phyloP scores from a whole-genome alignment of 2,888 invertebrate species.

The Agrochola litura region DNA sequence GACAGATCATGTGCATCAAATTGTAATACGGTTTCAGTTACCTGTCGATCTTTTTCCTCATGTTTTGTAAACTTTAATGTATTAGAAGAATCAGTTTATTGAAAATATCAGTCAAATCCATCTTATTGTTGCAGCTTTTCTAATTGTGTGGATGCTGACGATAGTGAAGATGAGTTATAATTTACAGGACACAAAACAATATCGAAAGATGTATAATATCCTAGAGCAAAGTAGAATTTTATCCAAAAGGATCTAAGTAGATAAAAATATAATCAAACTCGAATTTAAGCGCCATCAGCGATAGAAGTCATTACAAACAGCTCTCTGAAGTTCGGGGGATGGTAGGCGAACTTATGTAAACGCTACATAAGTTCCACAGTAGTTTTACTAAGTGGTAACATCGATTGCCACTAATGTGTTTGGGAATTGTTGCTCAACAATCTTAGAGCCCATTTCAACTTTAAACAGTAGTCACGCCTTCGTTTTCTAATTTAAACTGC shows the following conservation, averaged over 20 bases:
- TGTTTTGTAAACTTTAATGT: conserved; percentile 13
- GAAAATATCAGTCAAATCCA: background rate
- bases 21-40: background rate
- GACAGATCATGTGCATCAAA: conserved; percentile 14
- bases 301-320: conserved; percentile 77
- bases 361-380: conserved; percentile 69
- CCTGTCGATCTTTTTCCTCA: background rate
- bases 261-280: conserved; percentile 62
- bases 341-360: conserved; percentile 68
- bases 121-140: background rate
- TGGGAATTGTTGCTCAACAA: conserved; percentile 67
- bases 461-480: conserved; percentile 58
- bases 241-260: conserved; percentile 35
- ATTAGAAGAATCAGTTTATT: background rate
- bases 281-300: conserved; percentile 67
- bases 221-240: conserved; percentile 2
- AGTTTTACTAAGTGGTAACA: conserved; percentile 71
- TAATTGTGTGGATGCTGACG: too few relatives aligned
- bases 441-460: conserved; percentile 66
- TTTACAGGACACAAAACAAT: background rate
- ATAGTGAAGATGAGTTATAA: background rate
- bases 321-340: conserved; percentile 68
- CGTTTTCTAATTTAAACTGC: conserved; percentile 66
- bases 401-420: conserved; percentile 72
- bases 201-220: conserved; percentile 4